Evolutionary conservation across 1,140 invertebrate species (phyloP).

Genomic region (Philaenus spumarius): DNA sequence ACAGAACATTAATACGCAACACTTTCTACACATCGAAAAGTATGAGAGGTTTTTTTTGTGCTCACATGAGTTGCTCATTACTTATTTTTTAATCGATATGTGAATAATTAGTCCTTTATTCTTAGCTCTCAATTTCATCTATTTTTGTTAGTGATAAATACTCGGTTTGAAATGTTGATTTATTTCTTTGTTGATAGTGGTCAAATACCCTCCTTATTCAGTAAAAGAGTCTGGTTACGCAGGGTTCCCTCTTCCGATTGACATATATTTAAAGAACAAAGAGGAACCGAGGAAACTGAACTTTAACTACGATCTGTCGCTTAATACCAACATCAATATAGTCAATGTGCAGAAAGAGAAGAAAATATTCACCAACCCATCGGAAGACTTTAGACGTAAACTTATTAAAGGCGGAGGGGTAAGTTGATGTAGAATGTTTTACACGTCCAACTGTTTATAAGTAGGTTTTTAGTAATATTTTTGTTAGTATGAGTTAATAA

Average conservation of each 20-base stretch:
- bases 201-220: slow-evolving; percentile 87
- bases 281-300: slow-evolving; percentile 81
- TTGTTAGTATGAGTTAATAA: no score
- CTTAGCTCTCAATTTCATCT: no score
- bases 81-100: no score
- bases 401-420: slow-evolving; percentile 82
- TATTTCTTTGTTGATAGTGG: slow-evolving; percentile 49
- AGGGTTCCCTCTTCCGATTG: slow-evolving; percentile 83
- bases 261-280: slow-evolving; percentile 85
- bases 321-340: slow-evolving; percentile 52
- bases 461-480: no score
- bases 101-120: no score
- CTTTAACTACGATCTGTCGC: slow-evolving; percentile 79
- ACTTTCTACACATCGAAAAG: no score
- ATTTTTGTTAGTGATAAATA: no score
- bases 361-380: slow-evolving; percentile 74
- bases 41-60: no score
- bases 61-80: no score
- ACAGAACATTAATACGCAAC: no score
- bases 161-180: slow-evolving; percentile 15
- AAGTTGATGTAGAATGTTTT: no score
- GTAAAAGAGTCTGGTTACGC: slow-evolving; percentile 92
- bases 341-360: slow-evolving; percentile 60
- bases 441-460: no score
- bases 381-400: slow-evolving; percentile 82